Conservation (phyloP, 1,140 invertebrate genomes). For the Macrocentrus cingulum region DNA sequence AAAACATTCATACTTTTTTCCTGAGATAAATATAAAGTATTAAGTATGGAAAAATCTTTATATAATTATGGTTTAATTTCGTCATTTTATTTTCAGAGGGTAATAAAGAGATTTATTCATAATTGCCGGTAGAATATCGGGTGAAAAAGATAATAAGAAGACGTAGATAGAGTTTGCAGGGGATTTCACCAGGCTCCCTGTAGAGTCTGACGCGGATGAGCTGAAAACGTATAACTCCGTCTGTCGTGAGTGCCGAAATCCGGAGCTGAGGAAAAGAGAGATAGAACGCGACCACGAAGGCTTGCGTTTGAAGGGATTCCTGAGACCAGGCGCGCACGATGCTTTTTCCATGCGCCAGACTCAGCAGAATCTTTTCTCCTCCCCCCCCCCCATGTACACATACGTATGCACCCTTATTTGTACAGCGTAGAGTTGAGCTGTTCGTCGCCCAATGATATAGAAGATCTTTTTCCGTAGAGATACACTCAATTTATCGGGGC, state of each 20-base stretch:
- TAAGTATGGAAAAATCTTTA: too few relatives aligned
- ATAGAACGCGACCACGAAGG: background rate
- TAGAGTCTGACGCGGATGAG: conserved; percentile 9
- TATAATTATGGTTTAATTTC: too few relatives aligned
- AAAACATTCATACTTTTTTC: too few relatives aligned
- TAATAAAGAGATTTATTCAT: too few relatives aligned
- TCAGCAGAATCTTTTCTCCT: conserved; percentile 4
- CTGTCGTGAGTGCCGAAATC: conserved; percentile 10
- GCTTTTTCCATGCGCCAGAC: conserved; percentile 17
- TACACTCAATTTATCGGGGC: background rate
- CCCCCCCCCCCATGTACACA: background rate
- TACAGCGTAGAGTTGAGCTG: background rate
- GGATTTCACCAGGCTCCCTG: conserved; percentile 6
- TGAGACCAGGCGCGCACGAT: background rate
- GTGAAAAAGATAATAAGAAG: background rate
- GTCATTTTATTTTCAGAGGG: too few relatives aligned
- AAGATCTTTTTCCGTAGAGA: background rate
- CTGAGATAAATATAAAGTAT: too few relatives aligned
- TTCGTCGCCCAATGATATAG: conserved; percentile 2
- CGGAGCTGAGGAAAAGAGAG: conserved; percentile 7
- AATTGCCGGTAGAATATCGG: conserved; percentile 2
- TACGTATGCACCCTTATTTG: background rate
- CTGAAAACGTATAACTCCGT: conserved; percentile 16
- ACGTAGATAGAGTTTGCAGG: background rate
- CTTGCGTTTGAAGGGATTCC: conserved; percentile 16